Conservation (phyloP, 2,113 vertebrate genomes). For the Athene cunicularia region DNA sequence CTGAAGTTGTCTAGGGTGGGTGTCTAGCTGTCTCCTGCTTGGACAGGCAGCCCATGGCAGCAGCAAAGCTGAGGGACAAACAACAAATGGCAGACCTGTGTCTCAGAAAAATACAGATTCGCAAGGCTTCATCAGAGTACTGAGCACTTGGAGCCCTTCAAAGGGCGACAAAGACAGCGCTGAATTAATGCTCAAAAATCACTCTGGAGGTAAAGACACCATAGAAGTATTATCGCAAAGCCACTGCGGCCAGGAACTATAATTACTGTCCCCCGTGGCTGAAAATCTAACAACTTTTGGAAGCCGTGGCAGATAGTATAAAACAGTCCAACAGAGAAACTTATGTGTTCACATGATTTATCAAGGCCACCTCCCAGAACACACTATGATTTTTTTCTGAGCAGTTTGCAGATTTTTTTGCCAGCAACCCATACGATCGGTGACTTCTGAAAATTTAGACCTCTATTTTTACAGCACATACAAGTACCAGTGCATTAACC, state of each 20-base stretch:
- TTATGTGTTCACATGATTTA: not conserved
- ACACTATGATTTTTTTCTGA: not conserved
- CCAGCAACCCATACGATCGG: not conserved
- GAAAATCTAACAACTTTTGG: not conserved
- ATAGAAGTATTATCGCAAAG: not conserved
- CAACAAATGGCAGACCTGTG: accelerated
- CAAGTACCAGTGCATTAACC: not conserved
- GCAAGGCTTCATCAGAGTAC: not conserved
- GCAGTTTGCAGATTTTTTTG: not conserved
- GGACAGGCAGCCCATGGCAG: not conserved
- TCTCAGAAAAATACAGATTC: not conserved
- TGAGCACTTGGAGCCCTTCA: not conserved
- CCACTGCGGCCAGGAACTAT: not conserved
- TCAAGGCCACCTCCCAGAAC: not conserved
- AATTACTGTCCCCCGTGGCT: not conserved
- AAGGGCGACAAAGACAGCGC: not conserved
- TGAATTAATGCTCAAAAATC: not conserved
- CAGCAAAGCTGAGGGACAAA: not conserved
- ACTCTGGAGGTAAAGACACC: not conserved
- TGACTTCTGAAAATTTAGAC: not conserved
- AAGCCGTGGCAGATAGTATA: not conserved
- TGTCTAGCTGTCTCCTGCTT: not conserved
- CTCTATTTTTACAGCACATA: not conserved
- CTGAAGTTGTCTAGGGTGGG: not conserved
- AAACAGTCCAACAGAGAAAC: not conserved